Evolutionary conservation across 2,113 vertebrate species (phyloP).

Genomic region (Crotalus viridis): DNA sequence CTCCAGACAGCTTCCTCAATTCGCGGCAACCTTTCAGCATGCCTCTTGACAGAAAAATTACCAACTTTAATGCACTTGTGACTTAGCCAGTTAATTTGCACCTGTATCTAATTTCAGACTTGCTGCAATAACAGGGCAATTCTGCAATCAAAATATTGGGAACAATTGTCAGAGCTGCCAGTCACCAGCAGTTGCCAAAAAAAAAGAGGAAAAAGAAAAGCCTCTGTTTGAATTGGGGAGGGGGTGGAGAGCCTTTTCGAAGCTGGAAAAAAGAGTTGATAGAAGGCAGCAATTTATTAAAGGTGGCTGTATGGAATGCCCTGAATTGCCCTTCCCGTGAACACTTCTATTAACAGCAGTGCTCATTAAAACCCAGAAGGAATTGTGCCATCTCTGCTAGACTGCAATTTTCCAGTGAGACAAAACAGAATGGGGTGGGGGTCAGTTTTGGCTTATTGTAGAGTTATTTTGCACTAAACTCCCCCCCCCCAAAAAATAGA

Average conservation of each 20-base stretch:
- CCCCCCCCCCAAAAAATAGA: neutral
- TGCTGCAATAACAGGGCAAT: constrained; percentile 65
- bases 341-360: neutral
- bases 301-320: neutral
- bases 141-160: constrained; percentile 63
- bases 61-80: constrained; percentile 62
- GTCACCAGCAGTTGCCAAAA: constrained; percentile 31
- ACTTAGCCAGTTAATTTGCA: constrained; percentile 66
- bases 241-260: neutral
- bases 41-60: constrained; percentile 69
- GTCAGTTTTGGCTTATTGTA: neutral
- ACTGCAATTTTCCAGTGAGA: neutral
- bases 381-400: neutral
- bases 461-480: neutral
- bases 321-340: neutral
- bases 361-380: neutral
- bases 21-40: constrained; percentile 52
- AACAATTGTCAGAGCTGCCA: constrained; percentile 38
- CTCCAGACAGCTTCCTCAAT: constrained; percentile 29
- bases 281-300: neutral
- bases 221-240: neutral
- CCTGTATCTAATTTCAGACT: constrained; percentile 70
- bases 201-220: neutral
- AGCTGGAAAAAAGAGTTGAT: neutral
- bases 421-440: neutral